Base-by-base conservation (phyloP, 2,113 vertebrate genomes). In the Dasyprocta punctata region DNA sequence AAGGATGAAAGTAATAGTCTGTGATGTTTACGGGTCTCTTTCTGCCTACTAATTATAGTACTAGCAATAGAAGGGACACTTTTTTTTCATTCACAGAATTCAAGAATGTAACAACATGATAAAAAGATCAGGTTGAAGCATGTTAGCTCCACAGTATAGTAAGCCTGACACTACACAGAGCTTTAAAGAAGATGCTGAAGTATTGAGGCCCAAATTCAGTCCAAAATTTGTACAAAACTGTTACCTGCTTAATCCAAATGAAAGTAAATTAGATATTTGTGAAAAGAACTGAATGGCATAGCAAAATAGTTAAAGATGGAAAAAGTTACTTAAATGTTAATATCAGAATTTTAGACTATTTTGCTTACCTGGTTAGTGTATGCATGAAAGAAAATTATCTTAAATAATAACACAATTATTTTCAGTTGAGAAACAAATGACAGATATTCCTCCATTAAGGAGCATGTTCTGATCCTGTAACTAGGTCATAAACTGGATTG, bases 141-240 rank as follows among this genome's bases (percentile, higher is more conserved):
- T 4, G 54, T 20, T 56, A 56, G 54, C 54, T 56, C 16, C 4
- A 56, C 54, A 56, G 54, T 17, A 56, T 5, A 56, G 54, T 5
- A 56, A 56, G 19, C 16, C 54, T 4, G 54, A 56, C 54, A 56
- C 54, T 89, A 60, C 49, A 69, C 0, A 26, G n/a, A 41, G 49
- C 88, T 92, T 28, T 86, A 89, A 96, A 96, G 49, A 38, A 52
- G 44, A 67, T 33, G 36, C 47, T 33, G 44, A 95, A 89, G 1
- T 19, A 88, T 38, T 69, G 84, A 60, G 94, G 71, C 77, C 80
- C 47, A 97, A 92, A 54, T 86, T 61, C 89, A 90, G 95, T 19
- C 41, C 2, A 95, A 96, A 67, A 96, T 41, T 5, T 63, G n/a
- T 84, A 33, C 47, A 56, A 80, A 92, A 89, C 10, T 63, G 16